Conservation (phyloP, 2,113 vertebrate species). For the Australoheros scitulus region DNA sequence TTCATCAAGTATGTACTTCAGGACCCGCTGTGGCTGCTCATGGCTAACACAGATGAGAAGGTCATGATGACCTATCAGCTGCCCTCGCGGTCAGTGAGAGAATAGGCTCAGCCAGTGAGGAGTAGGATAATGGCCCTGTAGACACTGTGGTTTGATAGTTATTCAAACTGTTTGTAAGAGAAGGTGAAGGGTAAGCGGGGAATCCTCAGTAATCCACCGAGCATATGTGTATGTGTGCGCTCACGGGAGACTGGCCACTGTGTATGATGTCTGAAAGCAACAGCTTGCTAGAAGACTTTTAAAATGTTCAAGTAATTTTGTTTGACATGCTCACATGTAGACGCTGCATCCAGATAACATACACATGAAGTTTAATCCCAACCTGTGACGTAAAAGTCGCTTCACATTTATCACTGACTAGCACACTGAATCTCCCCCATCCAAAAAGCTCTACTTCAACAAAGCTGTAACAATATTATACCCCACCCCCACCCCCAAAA, state of each 20-base stretch:
- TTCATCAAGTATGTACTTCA: conserved; percentile 83
- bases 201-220: background rate
- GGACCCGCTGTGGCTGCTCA: conserved; percentile 88
- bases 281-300: background rate
- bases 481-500: too few species aligned
- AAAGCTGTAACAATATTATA: too few species aligned
- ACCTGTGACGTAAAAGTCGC: background rate
- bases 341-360: background rate
- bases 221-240: too few species aligned
- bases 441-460: too few species aligned
- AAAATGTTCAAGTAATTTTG: background rate
- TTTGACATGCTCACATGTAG: too few species aligned
- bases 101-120: conserved; percentile 16
- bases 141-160: background rate
- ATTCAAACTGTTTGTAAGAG: conserved; percentile 10
- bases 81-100: conserved; percentile 84
- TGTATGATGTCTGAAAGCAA: background rate
- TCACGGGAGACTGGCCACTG: background rate
- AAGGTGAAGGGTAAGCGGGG: background rate
- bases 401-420: background rate
- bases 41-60: conserved; percentile 84
- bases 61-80: conserved; percentile 94
- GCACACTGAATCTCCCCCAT: too few species aligned
- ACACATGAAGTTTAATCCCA: background rate
- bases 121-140: background rate